A percentile compares a stretch with the other conserved stretches of the same genome.
phyloP scores from a whole-genome alignment of 2,888 invertebrate species.

The Stenichneumon culpator region DNA sequence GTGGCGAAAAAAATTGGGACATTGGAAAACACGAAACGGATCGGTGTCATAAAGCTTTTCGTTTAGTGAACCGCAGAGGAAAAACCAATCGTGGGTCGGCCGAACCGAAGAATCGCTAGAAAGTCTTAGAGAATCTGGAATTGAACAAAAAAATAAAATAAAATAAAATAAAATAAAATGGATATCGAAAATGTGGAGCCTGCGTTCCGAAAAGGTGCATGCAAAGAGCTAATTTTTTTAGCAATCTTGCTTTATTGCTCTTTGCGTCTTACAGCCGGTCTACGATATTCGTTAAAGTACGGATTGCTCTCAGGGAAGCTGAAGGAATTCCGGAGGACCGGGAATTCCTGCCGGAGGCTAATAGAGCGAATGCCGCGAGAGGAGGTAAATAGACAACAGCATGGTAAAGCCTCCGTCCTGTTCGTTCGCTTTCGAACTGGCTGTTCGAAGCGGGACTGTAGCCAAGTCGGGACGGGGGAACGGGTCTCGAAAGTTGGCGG shows the following conservation, averaged over 20 bases:
- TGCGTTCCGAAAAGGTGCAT: no score
- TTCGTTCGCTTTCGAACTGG: slow-evolving; percentile 32
- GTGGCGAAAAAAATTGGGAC: neutral
- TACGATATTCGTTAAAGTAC: neutral
- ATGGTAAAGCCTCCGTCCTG: neutral
- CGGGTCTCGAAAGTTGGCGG: slow-evolving; percentile 27
- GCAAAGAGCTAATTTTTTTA: no score
- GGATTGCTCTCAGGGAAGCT: neutral
- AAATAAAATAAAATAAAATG: no score
- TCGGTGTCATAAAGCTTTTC: slow-evolving; percentile 12
- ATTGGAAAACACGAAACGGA: slow-evolving; percentile 1
- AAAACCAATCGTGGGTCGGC: no score
- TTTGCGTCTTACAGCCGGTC: neutral
- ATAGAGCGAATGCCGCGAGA: slow-evolving; percentile 9
- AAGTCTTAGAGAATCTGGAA: neutral
- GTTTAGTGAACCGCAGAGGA: neutral
- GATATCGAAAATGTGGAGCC: no score
- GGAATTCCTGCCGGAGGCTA: slow-evolving; percentile 6
- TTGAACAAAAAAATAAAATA: no score
- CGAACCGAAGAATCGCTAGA: neutral
- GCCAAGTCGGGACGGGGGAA: neutral
- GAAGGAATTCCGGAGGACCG: slow-evolving; percentile 13
- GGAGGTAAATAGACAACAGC: slow-evolving; percentile 7
- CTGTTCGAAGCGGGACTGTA: neutral
- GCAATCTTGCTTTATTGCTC: neutral